Evolutionary conservation across 2,113 vertebrate species (phyloP).

Genomic region (Oncorhynchus nerka): DNA sequence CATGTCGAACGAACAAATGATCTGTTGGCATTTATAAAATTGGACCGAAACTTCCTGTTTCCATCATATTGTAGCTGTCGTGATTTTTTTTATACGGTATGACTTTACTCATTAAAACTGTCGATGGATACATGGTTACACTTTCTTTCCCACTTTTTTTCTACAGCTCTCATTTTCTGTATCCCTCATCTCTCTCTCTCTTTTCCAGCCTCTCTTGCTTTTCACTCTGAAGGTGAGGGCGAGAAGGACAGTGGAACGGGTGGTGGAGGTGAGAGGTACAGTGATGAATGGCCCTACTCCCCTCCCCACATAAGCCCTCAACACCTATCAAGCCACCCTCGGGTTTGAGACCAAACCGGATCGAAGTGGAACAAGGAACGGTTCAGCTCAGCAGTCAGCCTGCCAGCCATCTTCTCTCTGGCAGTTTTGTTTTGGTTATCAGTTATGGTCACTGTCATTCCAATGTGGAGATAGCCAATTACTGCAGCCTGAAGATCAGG

Average conservation of each 20-base stretch:
- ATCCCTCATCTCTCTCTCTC: too few relatives aligned
- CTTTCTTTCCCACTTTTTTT: too few relatives aligned
- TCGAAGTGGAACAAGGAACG: conserved; percentile 62
- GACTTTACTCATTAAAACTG: too few relatives aligned
- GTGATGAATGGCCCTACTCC: conserved; percentile 74
- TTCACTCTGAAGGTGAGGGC: conserved; percentile 70
- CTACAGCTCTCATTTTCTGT: too few relatives aligned
- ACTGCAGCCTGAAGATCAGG: conserved; percentile 30
- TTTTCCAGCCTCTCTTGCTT: too few relatives aligned
- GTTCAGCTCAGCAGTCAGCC: conserved; percentile 43
- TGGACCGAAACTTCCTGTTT: too few relatives aligned
- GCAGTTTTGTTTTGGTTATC: conserved; percentile 45
- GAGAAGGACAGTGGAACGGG: conserved; percentile 78
- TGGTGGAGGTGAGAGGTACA: conserved; percentile 72
- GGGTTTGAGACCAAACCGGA: conserved; percentile 60
- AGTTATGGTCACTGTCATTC: conserved; percentile 37
- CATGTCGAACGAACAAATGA: too few relatives aligned
- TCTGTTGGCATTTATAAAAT: too few relatives aligned
- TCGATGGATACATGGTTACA: too few relatives aligned
- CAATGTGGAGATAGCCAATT: conserved; percentile 69
- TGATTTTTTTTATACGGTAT: too few relatives aligned
- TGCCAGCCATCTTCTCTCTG: conserved; percentile 26
- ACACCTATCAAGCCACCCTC: conserved; percentile 60
- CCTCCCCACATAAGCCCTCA: conserved; percentile 60
- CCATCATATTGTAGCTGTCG: too few relatives aligned